Evolutionary conservation across 2,888 invertebrate genomes (phyloP).

Genomic region (Pollenia labialis): DNA sequence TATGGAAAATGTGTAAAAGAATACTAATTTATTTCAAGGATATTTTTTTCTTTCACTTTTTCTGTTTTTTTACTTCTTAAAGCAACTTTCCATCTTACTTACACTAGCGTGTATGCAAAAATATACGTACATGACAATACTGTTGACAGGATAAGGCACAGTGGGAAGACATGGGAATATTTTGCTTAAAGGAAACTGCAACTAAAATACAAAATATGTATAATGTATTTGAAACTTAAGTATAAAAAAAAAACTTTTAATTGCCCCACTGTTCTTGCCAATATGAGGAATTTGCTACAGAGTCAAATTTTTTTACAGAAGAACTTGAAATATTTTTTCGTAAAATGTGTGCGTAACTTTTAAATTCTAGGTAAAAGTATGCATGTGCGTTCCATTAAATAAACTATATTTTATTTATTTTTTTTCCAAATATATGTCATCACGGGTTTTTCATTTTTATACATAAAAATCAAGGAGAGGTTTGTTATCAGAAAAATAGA

Average conservation of each 20-base stretch:
- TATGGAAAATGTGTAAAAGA: conserved; percentile 53
- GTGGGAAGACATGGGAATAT: not conserved
- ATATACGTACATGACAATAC: conserved; percentile 15
- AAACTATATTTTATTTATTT: conserved; percentile 55
- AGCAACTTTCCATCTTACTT: conserved; percentile 38
- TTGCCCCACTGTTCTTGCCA: conserved; percentile 22
- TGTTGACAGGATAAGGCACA: conserved; percentile 8
- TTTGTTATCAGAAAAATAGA: not conserved
- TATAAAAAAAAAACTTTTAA: not conserved
- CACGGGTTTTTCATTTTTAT: conserved; percentile 34
- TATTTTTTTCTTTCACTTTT: conserved; percentile 35
- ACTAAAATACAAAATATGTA: too few species aligned
- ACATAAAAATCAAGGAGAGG: conserved; percentile 50
- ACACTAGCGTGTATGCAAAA: not conserved
- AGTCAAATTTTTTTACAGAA: not conserved
- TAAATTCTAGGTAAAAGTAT: not conserved
- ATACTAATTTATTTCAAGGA: conserved; percentile 72
- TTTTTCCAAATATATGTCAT: conserved; percentile 45
- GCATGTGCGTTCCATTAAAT: conserved; percentile 14
- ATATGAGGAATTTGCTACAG: not conserved
- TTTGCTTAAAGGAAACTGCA: too few species aligned
- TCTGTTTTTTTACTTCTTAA: conserved; percentile 26
- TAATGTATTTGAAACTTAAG: too few species aligned
- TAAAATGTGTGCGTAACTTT: not conserved
- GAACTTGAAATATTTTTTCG: conserved; percentile 7